Percentiles rank a stretch among this genome's conserved stretches.
Evolutionary conservation across 2,888 invertebrate genomes (phyloP).

Genomic region (Hirtodrosophila duncani): DNA sequence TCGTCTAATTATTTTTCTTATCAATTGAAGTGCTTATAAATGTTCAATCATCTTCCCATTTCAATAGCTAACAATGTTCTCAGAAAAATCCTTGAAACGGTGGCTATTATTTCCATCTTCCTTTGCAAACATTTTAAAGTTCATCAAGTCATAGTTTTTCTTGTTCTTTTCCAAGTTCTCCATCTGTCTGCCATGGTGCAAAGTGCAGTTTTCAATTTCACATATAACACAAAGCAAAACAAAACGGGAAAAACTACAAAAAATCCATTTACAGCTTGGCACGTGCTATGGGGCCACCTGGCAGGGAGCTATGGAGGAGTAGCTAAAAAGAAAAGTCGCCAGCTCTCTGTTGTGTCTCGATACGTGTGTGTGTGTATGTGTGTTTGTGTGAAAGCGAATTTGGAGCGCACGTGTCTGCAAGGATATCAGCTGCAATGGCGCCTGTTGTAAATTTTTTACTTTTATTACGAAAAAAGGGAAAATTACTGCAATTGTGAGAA

Average conservation of each 20-base stretch:
- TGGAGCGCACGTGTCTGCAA: slow-evolving; percentile 13
- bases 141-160: no score
- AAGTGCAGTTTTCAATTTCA: slow-evolving; percentile 28
- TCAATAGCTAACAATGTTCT: no score
- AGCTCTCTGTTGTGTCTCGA: no score
- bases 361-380: no score
- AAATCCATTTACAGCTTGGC: slow-evolving; percentile 53
- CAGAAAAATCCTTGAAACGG: no score
- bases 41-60: no score
- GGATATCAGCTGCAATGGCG: slow-evolving; percentile 32
- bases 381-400: slow-evolving; percentile 27
- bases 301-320: neutral
- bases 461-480: no score
- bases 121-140: no score
- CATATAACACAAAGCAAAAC: slow-evolving; percentile 2
- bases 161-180: slow-evolving; percentile 15
- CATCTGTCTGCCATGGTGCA: slow-evolving; percentile 4
- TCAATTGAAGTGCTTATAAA: no score
- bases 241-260: slow-evolving; percentile 10
- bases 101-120: no score
- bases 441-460: slow-evolving; percentile 13
- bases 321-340: neutral
- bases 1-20: no score
- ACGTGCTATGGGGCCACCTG: slow-evolving; percentile 34
- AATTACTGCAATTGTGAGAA: no score